Evolutionary conservation across 2,888 invertebrate genomes (phyloP), one percentile per base, ranked within the genome.

Genomic region (Sinhomidia bicolor): DNA sequence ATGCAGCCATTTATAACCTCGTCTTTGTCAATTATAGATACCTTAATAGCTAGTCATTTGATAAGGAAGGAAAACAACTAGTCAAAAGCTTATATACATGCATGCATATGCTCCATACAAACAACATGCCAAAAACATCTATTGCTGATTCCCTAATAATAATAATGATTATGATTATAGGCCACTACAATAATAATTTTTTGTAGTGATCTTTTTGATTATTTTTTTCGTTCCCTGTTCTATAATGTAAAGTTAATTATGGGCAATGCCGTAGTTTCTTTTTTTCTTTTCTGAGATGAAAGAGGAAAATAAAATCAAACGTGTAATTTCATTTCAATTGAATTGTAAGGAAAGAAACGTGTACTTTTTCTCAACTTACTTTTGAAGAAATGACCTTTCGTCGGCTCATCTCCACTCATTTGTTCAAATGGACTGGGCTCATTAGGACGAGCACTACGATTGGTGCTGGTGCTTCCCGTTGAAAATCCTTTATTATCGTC

Each of bases 331-430:
- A 32, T 36, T 68, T 20, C 41, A 71, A 71, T 44, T 14, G 20
- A 29, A 65, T 71, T 23, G 23, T n/a, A 23, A 71, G 44, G n/a
- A 41, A 1, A 68, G 32, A 36, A 68, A 7, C 14, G n/a, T 1
- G 4, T 57, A 68, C 20, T 4, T 44, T 32, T 62, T 7, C 12
- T 81, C 20, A 20, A 88, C 87, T 88, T 88, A 88, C 87, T 88
- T 88, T 88, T 88, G 29, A 54, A 82, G 65, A 82, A 88, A 76
- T 47, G 44, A 1, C 26, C 47, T 62, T 57, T 87, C 62, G 62
- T 44, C 81, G 87, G 82, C 36, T 65, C 62, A 76, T 88, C 87
- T 74, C 51, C 87, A 76, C 82, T 88, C 82, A 88, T 88, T 78
- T 82, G 74, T 41, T 82, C 82, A 54, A 88, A 88, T 78, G 87